These are phyloP conservation scores for Halichoeres trimaculatus DNA, from an alignment of 2,113 vertebrate genomes.

Conservation along the genomic window DNA sequence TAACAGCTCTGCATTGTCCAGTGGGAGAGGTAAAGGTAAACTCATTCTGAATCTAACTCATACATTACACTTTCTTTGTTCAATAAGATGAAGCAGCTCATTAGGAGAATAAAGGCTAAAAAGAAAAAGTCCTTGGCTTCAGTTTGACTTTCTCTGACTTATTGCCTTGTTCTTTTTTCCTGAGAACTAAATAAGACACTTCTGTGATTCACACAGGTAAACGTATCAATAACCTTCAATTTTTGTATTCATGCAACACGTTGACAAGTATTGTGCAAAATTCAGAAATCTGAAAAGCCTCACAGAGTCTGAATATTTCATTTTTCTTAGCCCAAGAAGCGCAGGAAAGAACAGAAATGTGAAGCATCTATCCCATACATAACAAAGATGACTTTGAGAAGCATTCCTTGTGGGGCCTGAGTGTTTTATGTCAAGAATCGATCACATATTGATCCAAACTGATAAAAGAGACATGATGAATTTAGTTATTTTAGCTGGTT, in stretches of 20 bases:
- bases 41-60: constrained; percentile 56
- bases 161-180: constrained; percentile 22
- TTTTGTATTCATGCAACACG: constrained; percentile 50
- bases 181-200: constrained; percentile 2
- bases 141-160: constrained; percentile 33
- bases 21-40: too few relatives aligned
- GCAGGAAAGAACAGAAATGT: too few relatives aligned
- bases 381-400: neutral
- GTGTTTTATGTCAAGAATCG: too few relatives aligned
- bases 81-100: constrained; percentile 61
- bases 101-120: constrained; percentile 53
- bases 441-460: too few relatives aligned
- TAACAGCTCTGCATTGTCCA: constrained; percentile 14
- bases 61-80: constrained; percentile 48
- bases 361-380: neutral
- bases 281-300: constrained; percentile 29
- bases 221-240: constrained; percentile 39
- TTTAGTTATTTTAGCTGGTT: too few relatives aligned
- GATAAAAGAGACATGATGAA: too few relatives aligned
- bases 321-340: too few relatives aligned
- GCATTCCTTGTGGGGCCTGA: too few relatives aligned
- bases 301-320: constrained; percentile 23
- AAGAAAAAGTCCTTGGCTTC: constrained; percentile 21
- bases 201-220: constrained; percentile 41
- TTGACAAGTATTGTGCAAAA: constrained; percentile 36